Base-by-base conservation (phyloP, 2,888 invertebrate species). In the Lathronympha strigana region DNA sequence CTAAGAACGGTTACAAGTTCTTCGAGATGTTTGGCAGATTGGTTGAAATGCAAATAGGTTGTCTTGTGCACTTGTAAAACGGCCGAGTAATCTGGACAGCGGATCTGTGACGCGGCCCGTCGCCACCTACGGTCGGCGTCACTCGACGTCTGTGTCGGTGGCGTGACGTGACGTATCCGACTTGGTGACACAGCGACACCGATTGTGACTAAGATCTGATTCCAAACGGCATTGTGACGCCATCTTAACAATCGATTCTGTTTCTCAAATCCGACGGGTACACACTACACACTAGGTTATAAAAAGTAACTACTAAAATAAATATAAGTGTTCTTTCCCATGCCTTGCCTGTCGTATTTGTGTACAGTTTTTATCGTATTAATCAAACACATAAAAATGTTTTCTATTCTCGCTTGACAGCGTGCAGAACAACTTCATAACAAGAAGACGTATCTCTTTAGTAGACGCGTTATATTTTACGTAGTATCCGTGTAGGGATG, bases 161-260 rank as follows among this genome's bases (percentile, higher is more conserved):
- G 72, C 73, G 73, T 69, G 73, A 68, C 68, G 63, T 53, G 75
- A 76, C 73, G 73, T 66, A 74, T 74, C 76, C 72, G 72, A 72
- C 67, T 40, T 43, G 57, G 38, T 31, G 63, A 64, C 55, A 53
- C 49, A 25, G 33, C 64, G 77, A 83, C 86, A 84, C 84, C 82
- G 90, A 90, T 89, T 79, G 83, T 83, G 81, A 76, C 73, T 78
- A 73, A 81, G 90, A 91, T 80, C 78, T 80, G 77, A 78, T 79
- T 80, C 78, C 73, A 75, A 79, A 82, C 85, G 81, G 81, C 80
- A 76, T 77, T 82, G 78, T 77, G 68, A 73, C 73, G n/a, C 51
- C 31, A 66, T 66, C 69, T 63, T 68, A 67, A 72, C 76, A 81
- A 81, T 81, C 76, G 80, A 84, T 79, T 78, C 79, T 79, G 82